Percentiles rank a stretch among this genome's conserved stretches.
These are phyloP conservation scores for Lepidocolaptes lacrymiger DNA, from an alignment of 2,797 vertebrate genomes.

Conservation along the genomic window DNA sequence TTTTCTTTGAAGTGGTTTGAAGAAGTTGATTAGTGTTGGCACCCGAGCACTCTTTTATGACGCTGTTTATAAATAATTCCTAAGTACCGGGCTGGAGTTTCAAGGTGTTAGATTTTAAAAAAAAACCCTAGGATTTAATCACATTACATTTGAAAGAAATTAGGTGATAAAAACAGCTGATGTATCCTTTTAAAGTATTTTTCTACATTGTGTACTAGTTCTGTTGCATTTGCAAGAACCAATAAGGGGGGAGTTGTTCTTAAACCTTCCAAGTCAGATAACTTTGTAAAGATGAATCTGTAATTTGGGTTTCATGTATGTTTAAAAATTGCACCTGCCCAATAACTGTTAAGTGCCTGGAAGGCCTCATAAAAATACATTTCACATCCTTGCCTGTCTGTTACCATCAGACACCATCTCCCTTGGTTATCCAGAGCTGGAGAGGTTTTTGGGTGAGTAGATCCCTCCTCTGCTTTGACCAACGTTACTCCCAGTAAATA, in stretches of 20 bases:
- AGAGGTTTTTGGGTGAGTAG: background rate
- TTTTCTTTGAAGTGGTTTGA: constrained; percentile 84
- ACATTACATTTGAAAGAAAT: constrained; percentile 75
- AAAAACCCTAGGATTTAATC: constrained; percentile 75
- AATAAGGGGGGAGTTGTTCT: constrained; percentile 46
- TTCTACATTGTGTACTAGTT: constrained; percentile 64
- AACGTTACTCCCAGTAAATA: background rate
- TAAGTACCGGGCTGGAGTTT: constrained; percentile 77
- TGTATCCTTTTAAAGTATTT: constrained; percentile 74
- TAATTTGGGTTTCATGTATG: constrained; percentile 50
- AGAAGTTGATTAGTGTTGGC: constrained; percentile 84
- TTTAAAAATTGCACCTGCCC: constrained; percentile 70
- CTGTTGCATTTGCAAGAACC: constrained; percentile 62
- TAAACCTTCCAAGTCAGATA: constrained; percentile 43
- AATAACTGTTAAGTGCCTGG: constrained; percentile 8
- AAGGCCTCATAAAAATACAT: constrained; percentile 57
- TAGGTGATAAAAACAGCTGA: constrained; percentile 73
- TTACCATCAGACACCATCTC: constrained; percentile 10
- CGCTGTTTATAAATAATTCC: constrained; percentile 87
- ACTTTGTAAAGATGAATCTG: constrained; percentile 55
- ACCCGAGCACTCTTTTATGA: constrained; percentile 81
- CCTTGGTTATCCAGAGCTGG: background rate
- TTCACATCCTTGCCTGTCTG: constrained; percentile 39
- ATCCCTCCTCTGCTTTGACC: background rate
- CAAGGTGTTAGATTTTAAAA: constrained; percentile 78